These are phyloP conservation scores for Zaprionus camerounensis DNA, from an alignment of 1,140 invertebrate genomes.

Conservation along the genomic window DNA sequence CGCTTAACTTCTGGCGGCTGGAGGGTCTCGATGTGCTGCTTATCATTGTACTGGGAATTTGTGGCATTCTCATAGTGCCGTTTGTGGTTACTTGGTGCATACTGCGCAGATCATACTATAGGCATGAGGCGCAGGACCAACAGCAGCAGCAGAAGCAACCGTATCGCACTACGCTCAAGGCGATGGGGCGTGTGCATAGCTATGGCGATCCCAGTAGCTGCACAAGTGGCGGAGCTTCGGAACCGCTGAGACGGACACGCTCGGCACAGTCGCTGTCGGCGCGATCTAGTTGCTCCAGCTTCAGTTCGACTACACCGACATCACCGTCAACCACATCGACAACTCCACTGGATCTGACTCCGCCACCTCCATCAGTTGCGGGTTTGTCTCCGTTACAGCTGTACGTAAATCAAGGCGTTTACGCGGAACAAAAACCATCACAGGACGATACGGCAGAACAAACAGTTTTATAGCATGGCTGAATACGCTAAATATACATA, in stretches of 20 bases:
- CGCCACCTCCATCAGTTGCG: conserved; percentile 39
- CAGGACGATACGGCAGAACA: conserved; percentile 29
- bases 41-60: conserved; percentile 69
- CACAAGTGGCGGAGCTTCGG: conserved; percentile 23
- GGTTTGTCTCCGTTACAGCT: conserved; percentile 48
- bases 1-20: conserved; percentile 83
- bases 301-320: conserved; percentile 50
- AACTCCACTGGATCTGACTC: conserved; percentile 64
- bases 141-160: conserved; percentile 37
- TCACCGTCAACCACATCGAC: conserved; percentile 60
- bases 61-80: conserved; percentile 68
- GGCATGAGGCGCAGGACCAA: conserved; percentile 48
- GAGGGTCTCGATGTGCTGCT: conserved; percentile 84
- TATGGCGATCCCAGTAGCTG: conserved; percentile 56
- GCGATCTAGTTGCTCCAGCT: conserved; percentile 61
- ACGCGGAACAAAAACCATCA: conserved; percentile 40
- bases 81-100: conserved; percentile 75
- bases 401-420: conserved; percentile 58
- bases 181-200: conserved; percentile 61
- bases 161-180: conserved; percentile 49
- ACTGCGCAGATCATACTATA: conserved; percentile 72
- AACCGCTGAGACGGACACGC: conserved; percentile 55
- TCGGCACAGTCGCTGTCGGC: conserved; percentile 70
- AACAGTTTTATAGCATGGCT: conserved; percentile 48
- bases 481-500: background rate